Base-by-base conservation (phyloP, 2,113 vertebrate species). In the Cyanoramphus novaezelandiae region DNA sequence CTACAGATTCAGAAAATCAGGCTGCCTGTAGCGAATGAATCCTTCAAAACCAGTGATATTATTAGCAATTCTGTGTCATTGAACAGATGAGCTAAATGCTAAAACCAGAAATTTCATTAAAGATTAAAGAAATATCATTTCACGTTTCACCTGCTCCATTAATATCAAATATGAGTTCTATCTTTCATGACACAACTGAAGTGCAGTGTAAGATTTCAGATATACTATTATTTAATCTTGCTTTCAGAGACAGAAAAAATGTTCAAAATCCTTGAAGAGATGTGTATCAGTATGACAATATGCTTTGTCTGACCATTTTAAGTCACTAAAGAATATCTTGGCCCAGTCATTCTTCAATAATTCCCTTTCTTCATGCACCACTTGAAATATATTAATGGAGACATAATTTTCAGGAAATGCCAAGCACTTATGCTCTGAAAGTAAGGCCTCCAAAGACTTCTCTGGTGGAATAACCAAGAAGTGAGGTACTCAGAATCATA, bases 121-220 rank as follows among this genome's bases (percentile, higher is more conserved):
- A 97, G 93, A 97, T 97, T 95, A 97, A 97, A 93, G 95, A 92
- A 98, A 93, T 96, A 95, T 93, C 74, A 97, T 96, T 98, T 97
- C 97, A 98, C 31, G 80, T 97, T 97, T 97, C 94, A 91, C 93
- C 97, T 94, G 80, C 60, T 96, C 86, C 88, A 93, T 95, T 97
- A 97, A 96, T 96, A 97, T 87, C 70, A 97, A 97, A 96, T 95
- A 96, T 84, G 86, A 95, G 93, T 76, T 91, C 87, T 79, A 59
- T 87, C 96, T 87, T 96, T 93, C 77, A 82, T 67, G 91, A 62
- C 82, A 92, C 53, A 97, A 90, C 53, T 95, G 86, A 92, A 95
- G 92, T 81, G 96, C 59, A 90, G 31, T 74, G 94, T 82, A 96
- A 95, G 92, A 95, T 95, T 97, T 81, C 82, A 87, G 92, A 92